Evolutionary conservation across 1,140 invertebrate genomes (phyloP).

Genomic region (Scaptomyza hsui): DNA sequence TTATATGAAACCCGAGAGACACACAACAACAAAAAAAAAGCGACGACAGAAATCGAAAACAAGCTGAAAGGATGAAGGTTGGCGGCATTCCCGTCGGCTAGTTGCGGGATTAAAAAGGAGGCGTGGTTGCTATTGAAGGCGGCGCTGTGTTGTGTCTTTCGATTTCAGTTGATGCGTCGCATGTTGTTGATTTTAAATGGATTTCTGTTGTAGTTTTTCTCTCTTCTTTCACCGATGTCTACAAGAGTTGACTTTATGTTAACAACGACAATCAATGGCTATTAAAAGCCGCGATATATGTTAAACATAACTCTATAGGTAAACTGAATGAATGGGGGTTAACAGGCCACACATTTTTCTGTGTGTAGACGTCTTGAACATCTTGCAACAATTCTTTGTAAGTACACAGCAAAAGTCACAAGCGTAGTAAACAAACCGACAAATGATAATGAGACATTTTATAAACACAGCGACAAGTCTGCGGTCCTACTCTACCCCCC

Average conservation of each 20-base stretch:
- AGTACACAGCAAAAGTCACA: constrained; percentile 23
- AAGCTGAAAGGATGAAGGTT: constrained; percentile 9
- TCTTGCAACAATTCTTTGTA: constrained; percentile 5
- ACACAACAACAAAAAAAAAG: constrained; percentile 6
- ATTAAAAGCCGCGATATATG: constrained; percentile 70
- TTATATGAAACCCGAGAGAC: constrained; percentile 53
- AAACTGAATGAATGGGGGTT: constrained; percentile 19
- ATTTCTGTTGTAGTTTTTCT: constrained; percentile 69
- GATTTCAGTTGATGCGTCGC: constrained; percentile 34
- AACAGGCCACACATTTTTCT: constrained; percentile 38
- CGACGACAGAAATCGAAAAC: constrained; percentile 66
- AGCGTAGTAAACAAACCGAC: constrained; percentile 62
- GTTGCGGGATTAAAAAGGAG: background rate
- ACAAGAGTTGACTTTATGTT: constrained; percentile 76
- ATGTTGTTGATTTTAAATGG: constrained; percentile 59
- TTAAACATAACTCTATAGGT: constrained; percentile 53
- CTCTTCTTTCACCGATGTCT: constrained; percentile 41
- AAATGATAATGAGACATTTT: constrained; percentile 77
- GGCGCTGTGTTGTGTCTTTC: constrained; percentile 48
- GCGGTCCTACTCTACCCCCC: constrained; percentile 1
- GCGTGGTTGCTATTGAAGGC: constrained; percentile 23
- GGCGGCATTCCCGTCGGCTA: background rate
- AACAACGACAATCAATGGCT: constrained; percentile 74
- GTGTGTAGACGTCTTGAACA: background rate
- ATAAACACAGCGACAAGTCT: constrained; percentile 46